These are phyloP conservation scores for Zaprionus capensis DNA, from an alignment of 1,140 invertebrate genomes.

Conservation along the genomic window DNA sequence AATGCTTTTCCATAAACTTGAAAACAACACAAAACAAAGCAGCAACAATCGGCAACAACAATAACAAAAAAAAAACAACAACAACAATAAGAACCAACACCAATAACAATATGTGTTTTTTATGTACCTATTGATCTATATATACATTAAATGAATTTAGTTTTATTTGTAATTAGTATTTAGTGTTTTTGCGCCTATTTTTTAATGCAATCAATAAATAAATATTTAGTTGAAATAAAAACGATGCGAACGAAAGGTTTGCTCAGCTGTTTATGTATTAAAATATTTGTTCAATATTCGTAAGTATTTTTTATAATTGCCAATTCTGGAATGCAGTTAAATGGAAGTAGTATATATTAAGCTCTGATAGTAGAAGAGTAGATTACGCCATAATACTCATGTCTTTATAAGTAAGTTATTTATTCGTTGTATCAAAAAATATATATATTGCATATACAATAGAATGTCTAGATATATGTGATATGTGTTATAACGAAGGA, in stretches of 20 bases:
- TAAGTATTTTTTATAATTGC: neutral
- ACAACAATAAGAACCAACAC: slow-evolving; percentile 5
- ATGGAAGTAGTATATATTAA: no score
- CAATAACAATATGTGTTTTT: slow-evolving; percentile 34
- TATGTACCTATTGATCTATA: slow-evolving; percentile 29
- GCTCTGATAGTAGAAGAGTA: no score
- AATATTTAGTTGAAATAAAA: slow-evolving; percentile 38
- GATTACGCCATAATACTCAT: no score
- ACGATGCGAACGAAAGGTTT: neutral
- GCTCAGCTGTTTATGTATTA: neutral
- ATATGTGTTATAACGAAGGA: no score
- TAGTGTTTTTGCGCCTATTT: slow-evolving; percentile 39
- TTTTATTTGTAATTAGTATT: slow-evolving; percentile 42
- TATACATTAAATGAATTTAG: slow-evolving; percentile 45
- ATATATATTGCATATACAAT: no score
- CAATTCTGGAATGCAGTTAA: no score
- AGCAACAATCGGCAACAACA: slow-evolving; percentile 26
- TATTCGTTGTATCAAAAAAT: no score
- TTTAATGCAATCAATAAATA: slow-evolving; percentile 49
- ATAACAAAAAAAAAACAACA: neutral
- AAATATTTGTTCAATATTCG: neutral
- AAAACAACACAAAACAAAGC: slow-evolving; percentile 7
- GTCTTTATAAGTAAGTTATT: no score
- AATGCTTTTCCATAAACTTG: neutral
- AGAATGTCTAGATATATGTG: no score